A percentile compares a stretch with the other conserved stretches of the same genome.
Conservation (phyloP, 2,113 vertebrate species). For the Pan paniscus region DNA sequence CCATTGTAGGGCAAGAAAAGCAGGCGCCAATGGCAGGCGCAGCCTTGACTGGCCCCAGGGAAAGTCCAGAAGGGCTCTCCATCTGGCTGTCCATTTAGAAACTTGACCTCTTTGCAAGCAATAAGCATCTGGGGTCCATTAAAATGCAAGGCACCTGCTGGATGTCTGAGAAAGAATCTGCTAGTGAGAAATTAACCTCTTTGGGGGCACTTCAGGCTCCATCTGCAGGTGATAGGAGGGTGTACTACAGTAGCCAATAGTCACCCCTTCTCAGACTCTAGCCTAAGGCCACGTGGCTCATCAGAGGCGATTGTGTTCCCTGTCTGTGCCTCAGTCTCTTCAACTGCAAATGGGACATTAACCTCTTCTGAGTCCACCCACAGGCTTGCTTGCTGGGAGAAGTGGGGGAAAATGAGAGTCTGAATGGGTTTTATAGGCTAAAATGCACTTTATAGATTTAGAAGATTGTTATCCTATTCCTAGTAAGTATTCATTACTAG, state of each 20-base stretch:
- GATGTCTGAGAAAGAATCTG: slow-evolving; percentile 32
- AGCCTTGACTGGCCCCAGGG: slow-evolving; percentile 29
- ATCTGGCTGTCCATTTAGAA: slow-evolving; percentile 73
- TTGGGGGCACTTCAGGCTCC: neutral
- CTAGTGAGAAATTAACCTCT: slow-evolving; percentile 47
- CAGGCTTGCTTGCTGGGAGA: neutral
- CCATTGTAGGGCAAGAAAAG: slow-evolving; percentile 8
- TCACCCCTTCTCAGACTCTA: neutral
- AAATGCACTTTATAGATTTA: neutral
- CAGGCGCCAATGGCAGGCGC: neutral
- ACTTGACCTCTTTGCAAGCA: slow-evolving; percentile 73
- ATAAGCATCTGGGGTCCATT: slow-evolving; percentile 32
- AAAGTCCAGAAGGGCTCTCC: slow-evolving; percentile 70
- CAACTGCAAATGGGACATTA: neutral
- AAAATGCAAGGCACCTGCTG: slow-evolving; percentile 67
- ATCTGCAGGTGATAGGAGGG: neutral
- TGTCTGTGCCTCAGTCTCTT: neutral
- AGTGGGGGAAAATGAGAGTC: neutral
- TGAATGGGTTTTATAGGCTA: neutral
- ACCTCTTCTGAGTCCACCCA: neutral
- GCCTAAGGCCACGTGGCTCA: neutral
- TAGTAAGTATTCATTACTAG: neutral
- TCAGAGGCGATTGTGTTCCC: neutral
- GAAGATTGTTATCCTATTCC: neutral
- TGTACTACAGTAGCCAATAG: neutral